These are phyloP conservation scores for Sinelater perroti DNA, from an alignment of 2,888 invertebrate genomes.

Conservation along the genomic window DNA sequence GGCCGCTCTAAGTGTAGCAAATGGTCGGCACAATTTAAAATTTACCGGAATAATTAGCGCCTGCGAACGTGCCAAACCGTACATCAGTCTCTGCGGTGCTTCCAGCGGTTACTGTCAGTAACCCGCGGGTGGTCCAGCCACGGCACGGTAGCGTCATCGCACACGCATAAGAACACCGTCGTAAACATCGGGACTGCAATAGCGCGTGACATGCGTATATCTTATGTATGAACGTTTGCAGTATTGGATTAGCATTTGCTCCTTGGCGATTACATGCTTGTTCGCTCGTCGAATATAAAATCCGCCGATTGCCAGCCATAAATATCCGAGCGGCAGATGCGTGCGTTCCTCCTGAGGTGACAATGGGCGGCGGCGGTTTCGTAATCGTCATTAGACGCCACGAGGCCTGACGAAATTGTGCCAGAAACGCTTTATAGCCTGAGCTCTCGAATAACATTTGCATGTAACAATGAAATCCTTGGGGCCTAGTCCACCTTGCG, in stretches of 20 bases:
- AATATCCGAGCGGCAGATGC: slow-evolving; percentile 5
- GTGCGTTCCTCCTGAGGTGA: background rate
- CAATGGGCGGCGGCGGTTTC: background rate
- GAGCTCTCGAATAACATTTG: slow-evolving; percentile 2
- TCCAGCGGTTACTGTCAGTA: slow-evolving; percentile 38
- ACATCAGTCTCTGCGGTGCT: slow-evolving; percentile 33
- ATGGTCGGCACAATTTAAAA: slow-evolving; percentile 31
- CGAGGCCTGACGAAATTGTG: too few relatives aligned
- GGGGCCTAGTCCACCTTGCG: slow-evolving; percentile 16
- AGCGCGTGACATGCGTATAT: slow-evolving; percentile 28
- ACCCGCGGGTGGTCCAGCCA: slow-evolving; percentile 49
- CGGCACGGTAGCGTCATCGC: slow-evolving; percentile 43
- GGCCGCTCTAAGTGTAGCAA: background rate
- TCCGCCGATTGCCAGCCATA: background rate
- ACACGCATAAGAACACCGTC: slow-evolving; percentile 40
- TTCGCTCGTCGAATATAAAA: slow-evolving; percentile 5
- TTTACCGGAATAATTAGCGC: slow-evolving; percentile 35
- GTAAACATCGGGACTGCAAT: slow-evolving; percentile 30
- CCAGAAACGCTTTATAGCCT: background rate
- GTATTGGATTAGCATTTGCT: slow-evolving; percentile 18
- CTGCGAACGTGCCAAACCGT: slow-evolving; percentile 38
- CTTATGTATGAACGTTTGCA: slow-evolving; percentile 16
- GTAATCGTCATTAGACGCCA: background rate
- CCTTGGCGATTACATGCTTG: slow-evolving; percentile 14
- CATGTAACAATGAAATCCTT: slow-evolving; percentile 8